A percentile compares a stretch with the other conserved stretches of the same genome.
Evolutionary conservation across 2,797 vertebrate species (phyloP).

Genomic region (Petrocephalus sullivani): DNA sequence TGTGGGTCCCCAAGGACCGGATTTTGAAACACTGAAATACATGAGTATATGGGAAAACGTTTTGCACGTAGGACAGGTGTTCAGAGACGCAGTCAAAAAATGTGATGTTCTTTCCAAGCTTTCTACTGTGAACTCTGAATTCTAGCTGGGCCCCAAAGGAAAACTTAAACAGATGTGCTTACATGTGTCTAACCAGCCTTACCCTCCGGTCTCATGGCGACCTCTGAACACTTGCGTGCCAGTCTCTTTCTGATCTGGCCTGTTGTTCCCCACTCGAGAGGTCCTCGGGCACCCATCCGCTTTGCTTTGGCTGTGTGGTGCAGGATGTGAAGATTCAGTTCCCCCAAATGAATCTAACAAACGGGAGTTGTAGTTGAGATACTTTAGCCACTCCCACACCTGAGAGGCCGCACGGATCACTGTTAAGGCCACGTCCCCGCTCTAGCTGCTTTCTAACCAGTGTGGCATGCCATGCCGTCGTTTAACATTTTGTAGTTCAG

Average conservation of each 20-base stretch:
- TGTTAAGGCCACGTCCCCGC: constrained; percentile 50
- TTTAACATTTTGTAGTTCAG: constrained; percentile 34
- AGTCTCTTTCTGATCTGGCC: not conserved
- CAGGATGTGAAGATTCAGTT: constrained; percentile 57
- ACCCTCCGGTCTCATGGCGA: not conserved
- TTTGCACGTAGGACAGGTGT: not conserved
- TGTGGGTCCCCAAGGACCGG: too few species aligned
- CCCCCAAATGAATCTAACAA: constrained; percentile 58
- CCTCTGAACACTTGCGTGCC: not conserved
- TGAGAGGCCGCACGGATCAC: constrained; percentile 53
- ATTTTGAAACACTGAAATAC: too few species aligned
- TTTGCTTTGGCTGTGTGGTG: constrained; percentile 27
- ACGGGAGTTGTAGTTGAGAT: constrained; percentile 63
- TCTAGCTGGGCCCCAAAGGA: not conserved
- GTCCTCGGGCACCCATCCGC: not conserved
- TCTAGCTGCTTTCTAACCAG: constrained; percentile 38
- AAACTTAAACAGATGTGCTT: not conserved
- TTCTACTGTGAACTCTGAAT: not conserved
- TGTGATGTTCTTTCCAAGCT: not conserved
- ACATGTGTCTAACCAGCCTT: not conserved
- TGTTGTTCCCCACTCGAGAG: not conserved
- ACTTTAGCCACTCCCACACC: constrained; percentile 59
- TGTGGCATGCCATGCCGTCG: constrained; percentile 38
- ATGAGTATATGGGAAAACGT: not conserved
- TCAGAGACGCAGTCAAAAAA: not conserved